A percentile compares a stretch with the other conserved stretches of the same genome.
Evolutionary conservation across 2,888 invertebrate species (phyloP).

Genomic region (Eristalis pertinax): DNA sequence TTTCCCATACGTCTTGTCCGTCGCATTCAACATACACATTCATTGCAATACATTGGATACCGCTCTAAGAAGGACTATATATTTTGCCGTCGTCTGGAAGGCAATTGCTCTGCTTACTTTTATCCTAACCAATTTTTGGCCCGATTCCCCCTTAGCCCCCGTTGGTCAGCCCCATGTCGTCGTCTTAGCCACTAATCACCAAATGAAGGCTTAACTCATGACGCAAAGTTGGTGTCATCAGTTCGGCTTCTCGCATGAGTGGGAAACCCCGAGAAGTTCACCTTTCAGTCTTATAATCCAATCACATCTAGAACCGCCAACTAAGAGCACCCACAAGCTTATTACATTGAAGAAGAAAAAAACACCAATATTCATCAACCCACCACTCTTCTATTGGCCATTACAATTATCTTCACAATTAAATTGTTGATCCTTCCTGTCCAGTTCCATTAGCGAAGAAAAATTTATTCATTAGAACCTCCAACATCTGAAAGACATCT

Average conservation of each 20-base stretch:
- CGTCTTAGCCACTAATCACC: too few species aligned
- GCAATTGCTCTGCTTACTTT: too few species aligned
- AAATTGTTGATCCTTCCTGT: background rate
- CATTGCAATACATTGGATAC: too few species aligned
- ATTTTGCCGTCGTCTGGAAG: too few species aligned
- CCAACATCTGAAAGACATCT: background rate
- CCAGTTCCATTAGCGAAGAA: background rate
- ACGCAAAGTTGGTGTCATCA: too few species aligned
- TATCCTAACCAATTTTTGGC: too few species aligned
- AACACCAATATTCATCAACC: background rate
- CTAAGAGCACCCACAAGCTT: background rate
- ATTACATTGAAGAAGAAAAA: background rate
- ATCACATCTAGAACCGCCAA: background rate
- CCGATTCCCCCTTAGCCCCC: too few species aligned
- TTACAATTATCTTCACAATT: background rate
- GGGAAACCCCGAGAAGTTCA: background rate
- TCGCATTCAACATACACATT: too few species aligned
- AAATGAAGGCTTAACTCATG: too few species aligned
- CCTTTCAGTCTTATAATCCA: background rate
- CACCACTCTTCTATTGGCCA: background rate
- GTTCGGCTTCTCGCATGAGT: background rate
- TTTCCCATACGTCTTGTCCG: too few species aligned
- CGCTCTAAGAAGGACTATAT: too few species aligned
- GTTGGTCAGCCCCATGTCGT: too few species aligned
- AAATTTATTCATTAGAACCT: constrained; percentile 7